These are phyloP conservation scores for Parthenolecanium corni DNA, from an alignment of 2,888 invertebrate genomes.

Conservation along the genomic window DNA sequence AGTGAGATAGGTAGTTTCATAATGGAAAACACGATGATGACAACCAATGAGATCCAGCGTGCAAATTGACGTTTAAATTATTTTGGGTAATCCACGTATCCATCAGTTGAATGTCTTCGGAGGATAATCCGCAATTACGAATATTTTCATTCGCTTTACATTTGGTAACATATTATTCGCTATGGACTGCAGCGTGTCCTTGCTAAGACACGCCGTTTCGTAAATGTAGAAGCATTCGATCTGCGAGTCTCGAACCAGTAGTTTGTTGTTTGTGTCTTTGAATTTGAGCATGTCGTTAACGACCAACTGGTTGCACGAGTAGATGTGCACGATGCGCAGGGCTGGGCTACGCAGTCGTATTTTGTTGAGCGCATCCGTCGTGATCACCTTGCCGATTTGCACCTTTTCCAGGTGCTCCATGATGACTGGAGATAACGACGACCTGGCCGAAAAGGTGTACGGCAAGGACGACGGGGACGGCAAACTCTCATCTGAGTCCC, in stretches of 20 bases:
- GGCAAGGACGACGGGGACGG: constrained; percentile 12
- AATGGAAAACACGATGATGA: constrained; percentile 35
- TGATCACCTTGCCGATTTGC: constrained; percentile 38
- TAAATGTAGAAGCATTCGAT: constrained; percentile 40
- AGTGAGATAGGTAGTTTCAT: constrained; percentile 2
- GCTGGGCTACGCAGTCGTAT: constrained; percentile 38
- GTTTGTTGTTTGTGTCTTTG: constrained; percentile 30
- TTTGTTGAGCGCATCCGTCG: constrained; percentile 37
- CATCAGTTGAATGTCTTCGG: constrained; percentile 38
- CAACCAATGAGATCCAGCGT: constrained; percentile 41
- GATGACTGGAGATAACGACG: not conserved
- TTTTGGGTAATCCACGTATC: constrained; percentile 36
- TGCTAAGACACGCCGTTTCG: constrained; percentile 38
- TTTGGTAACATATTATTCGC: constrained; percentile 38
- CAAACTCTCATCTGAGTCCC: constrained; percentile 33
- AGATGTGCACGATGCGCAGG: constrained; percentile 38
- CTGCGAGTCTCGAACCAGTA: constrained; percentile 28
- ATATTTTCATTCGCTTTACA: constrained; percentile 39
- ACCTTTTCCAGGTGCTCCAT: constrained; percentile 37
- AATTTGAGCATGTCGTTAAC: constrained; percentile 38
- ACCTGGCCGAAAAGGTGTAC: too few species aligned
- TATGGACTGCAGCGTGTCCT: constrained; percentile 37
- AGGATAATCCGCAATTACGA: constrained; percentile 40
- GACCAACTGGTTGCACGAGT: constrained; percentile 39
- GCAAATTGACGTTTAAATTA: constrained; percentile 39